Conservation (phyloP, 2,888 invertebrate species). For the Chaetogeoica ovagalla region DNA sequence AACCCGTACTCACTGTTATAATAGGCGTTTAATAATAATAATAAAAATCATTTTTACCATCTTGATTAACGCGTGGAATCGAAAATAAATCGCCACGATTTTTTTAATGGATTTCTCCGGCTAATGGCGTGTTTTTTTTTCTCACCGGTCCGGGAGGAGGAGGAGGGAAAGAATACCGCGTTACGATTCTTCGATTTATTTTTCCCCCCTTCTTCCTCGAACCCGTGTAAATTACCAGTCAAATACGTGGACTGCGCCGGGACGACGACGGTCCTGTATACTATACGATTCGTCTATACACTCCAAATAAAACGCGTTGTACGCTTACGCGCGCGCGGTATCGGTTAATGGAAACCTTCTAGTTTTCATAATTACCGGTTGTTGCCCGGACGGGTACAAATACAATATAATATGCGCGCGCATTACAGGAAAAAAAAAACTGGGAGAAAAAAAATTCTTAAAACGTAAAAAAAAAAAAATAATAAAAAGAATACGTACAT, state of each 20-base stretch:
- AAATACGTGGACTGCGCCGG: constrained; percentile 11
- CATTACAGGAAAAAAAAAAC: constrained; percentile 1
- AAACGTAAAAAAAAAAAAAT: constrained; percentile 25
- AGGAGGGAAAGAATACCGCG: not conserved
- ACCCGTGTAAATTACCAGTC: constrained; percentile 50
- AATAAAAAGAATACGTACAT: constrained; percentile 27
- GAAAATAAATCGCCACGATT: constrained; percentile 32
- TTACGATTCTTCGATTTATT: not conserved
- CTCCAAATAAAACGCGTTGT: not conserved
- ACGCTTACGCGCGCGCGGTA: not conserved
- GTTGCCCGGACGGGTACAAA: constrained; percentile 46
- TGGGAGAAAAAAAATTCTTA: not conserved
- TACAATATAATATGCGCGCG: not conserved
- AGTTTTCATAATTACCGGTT: constrained; percentile 48
- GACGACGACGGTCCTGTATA: not conserved
- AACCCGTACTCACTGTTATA: too few species aligned
- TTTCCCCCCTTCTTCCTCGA: not conserved
- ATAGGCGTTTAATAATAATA: too few species aligned
- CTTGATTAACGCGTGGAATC: constrained; percentile 29
- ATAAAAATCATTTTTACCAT: constrained; percentile 28
- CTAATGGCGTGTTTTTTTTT: constrained; percentile 38
- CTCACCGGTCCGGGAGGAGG: not conserved
- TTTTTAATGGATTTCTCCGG: constrained; percentile 43
- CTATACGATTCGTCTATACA: not conserved
- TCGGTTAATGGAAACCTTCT: constrained; percentile 52